Percentiles rank a stretch among this genome's conserved stretches.
phyloP scores from a whole-genome alignment of 1,140 invertebrate species.

The Rhagoletis zephyria region DNA sequence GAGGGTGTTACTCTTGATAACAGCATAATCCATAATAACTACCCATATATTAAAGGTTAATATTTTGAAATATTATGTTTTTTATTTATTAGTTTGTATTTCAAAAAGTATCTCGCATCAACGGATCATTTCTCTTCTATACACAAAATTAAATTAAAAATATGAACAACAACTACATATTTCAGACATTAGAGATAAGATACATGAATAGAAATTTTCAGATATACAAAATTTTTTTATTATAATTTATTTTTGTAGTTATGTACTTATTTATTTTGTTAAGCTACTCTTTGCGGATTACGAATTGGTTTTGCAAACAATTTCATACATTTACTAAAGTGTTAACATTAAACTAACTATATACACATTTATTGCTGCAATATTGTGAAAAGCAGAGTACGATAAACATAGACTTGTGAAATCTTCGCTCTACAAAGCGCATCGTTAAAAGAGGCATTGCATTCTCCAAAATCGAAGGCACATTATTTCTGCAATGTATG shows the following conservation, averaged over 20 bases:
- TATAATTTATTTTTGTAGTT: background rate
- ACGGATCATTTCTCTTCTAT: constrained; percentile 35
- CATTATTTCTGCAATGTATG: background rate
- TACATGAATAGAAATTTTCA: constrained; percentile 17
- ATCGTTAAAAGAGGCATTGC: background rate
- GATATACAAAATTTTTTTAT: constrained; percentile 28
- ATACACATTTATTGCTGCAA: background rate
- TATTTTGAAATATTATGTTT: constrained; percentile 15
- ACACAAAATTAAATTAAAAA: constrained; percentile 50
- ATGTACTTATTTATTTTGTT: background rate
- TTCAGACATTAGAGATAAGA: constrained; percentile 33
- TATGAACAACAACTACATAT: constrained; percentile 51
- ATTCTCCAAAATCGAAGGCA: constrained; percentile 8
- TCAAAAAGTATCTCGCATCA: constrained; percentile 10
- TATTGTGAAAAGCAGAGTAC: background rate
- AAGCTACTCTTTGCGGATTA: background rate
- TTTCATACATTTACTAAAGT: constrained; percentile 34
- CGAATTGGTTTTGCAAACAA: background rate
- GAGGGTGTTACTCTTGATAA: no score
- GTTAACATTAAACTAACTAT: constrained; percentile 5
- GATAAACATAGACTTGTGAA: background rate
- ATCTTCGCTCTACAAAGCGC: background rate
- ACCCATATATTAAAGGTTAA: background rate
- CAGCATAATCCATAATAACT: no score
- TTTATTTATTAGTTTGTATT: constrained; percentile 46